Evolutionary conservation across 2,113 vertebrate genomes (phyloP), one percentile per base, ranked within the genome.

Genomic region (Platichthys stellatus): DNA sequence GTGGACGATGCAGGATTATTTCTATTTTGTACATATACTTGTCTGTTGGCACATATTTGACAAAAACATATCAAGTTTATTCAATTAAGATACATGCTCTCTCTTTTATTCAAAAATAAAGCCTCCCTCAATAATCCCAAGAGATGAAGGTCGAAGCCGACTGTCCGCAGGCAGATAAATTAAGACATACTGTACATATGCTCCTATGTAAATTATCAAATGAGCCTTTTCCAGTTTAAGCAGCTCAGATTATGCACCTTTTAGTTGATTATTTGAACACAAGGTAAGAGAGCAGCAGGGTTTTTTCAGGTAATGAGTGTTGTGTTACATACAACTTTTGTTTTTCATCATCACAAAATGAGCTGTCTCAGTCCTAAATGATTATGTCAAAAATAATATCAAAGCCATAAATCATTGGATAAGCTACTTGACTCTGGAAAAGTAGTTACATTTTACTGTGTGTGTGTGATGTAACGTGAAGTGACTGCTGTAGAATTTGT

Each of bases 401-500:
- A 56, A 72, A 85, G 73, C 78, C 69, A 77, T 84, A 76, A 63
- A 62, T 53, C 0, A 43, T 58, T 58, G 66, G 9, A 71, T 53
- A 76, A 67, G 28, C 53, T n/a, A 72, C 69, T 68, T 57, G 11
- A 20, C 54, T 63, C 24, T 35, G 3, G 3, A 70, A 7, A 64
- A 28, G 15, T 13, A 7, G 49, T 49, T 79, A 59, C 43, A 62
- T 5, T 58, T 40, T 8, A 45, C 23, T 69, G 7, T 59, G 58
- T 69, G 21, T 31, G 31, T 56, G 20, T 47, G 12, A 18, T 23
- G 57, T 38, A 58, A 15, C 6, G 31, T 31, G 31, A 31, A 8
- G 31, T 31, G 31, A 31, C 31, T 31, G 31, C 31, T 31, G 31
- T 31, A 31, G 5, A 31, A 7, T 7, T 31, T 31, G 28, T 31